Evolutionary conservation across 2,888 invertebrate genomes (phyloP), one percentile per base, ranked within the genome.

Genomic region (Cylloceria caligata): DNA sequence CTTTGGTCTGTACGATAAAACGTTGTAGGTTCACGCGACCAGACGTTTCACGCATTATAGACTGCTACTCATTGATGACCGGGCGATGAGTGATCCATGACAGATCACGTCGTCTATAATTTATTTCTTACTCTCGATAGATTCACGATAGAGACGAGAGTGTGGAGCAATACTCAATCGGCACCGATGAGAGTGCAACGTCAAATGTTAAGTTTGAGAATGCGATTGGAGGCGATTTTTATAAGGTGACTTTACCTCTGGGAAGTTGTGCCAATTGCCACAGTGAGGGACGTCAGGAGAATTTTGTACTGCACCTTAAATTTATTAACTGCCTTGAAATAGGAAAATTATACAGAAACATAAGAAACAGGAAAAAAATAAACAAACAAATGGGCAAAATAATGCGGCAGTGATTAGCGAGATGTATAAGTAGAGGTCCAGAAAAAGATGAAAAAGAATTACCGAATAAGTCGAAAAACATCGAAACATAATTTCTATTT

Each of bases 81-180:
- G n/a, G 4, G 9, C 45, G 49, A 62, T 24, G 49, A 73, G 16
- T 36, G 73, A 73, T 49, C 34, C 55, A 62, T 9, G 60, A 36
- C 36, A 19, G 36, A 36, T 62, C 60, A 36, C 3, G 27, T 34
- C 55, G 55, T 30, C 30, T 0, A n/a, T 30, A 5, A 57, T 57
- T 57, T 57, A 57, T 57, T 57, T 57, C 13, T 57, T 30, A 9
- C 19, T 39, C 11, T 62, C 21, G 60, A 36, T 11, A 3, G 36
- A 62, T 36, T 34, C 34, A 2, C 11, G 21, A 9, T 9, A 7
- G 9, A 19, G 3, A 62, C 19, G 19, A 16, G 19, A 16, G 34
- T 1, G 21, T 19, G 36, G 11, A 62, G 36, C 52, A 55, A 55
- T 19, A 19, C 0, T n/a, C 36, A 24, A 19, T n/a, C 24, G 19